These are phyloP conservation scores for Drosophila nr. medialis DNA, from an alignment of 2,888 invertebrate species.

Conservation along the genomic window DNA sequence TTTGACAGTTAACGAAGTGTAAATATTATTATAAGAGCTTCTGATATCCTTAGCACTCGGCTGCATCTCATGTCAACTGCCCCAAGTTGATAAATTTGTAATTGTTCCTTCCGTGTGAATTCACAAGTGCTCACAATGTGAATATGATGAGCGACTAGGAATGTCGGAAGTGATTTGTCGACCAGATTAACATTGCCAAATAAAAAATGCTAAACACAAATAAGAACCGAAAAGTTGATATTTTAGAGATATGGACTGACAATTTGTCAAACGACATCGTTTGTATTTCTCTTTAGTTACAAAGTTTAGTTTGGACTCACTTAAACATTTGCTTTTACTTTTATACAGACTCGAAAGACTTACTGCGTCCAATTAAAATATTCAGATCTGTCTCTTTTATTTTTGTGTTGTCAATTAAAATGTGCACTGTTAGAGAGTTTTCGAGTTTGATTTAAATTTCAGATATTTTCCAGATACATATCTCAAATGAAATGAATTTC, in stretches of 20 bases:
- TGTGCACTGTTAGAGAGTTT: background rate
- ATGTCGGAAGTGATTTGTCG: constrained; percentile 24
- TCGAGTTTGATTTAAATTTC: background rate
- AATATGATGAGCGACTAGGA: background rate
- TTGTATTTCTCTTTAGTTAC: background rate
- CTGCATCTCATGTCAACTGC: constrained; percentile 47
- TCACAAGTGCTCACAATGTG: constrained; percentile 9
- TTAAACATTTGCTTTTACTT: background rate
- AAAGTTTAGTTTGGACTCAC: background rate
- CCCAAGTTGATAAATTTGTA: constrained; percentile 56
- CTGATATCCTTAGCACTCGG: constrained; percentile 61
- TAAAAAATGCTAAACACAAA: background rate
- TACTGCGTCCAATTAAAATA: background rate
- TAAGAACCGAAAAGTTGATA: background rate
- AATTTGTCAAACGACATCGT: background rate
- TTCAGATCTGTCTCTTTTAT: background rate
- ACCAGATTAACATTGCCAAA: background rate
- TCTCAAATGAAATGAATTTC: background rate
- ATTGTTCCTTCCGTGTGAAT: constrained; percentile 47
- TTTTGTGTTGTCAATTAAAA: background rate
- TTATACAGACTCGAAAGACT: background rate
- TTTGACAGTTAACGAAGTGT: constrained; percentile 76
- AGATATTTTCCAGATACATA: background rate
- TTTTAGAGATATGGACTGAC: background rate
- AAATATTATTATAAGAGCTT: constrained; percentile 66